phyloP scores from a whole-genome alignment of 2,113 vertebrate species.

The Limanda limanda region DNA sequence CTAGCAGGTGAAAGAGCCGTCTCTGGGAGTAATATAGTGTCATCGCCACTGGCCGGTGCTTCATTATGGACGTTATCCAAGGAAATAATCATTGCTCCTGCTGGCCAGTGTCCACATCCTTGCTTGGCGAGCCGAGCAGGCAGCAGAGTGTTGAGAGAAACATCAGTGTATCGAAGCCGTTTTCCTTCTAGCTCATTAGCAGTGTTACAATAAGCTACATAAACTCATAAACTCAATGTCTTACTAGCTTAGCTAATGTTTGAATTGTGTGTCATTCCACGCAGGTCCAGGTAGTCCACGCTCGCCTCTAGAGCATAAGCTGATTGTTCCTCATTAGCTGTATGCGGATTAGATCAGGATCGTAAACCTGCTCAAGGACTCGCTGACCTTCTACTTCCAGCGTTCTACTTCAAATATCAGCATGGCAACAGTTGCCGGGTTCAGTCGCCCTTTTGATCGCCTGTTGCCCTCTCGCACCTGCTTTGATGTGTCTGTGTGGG shows the following conservation, averaged over 20 bases:
- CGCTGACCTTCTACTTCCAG: slow-evolving; percentile 19
- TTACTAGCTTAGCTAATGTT: not conserved
- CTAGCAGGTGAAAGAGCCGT: slow-evolving; percentile 32
- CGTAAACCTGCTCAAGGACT: slow-evolving; percentile 53
- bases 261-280: not conserved
- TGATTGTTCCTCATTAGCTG: slow-evolving; percentile 53
- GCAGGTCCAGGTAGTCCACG: not conserved
- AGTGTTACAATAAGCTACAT: too few relatives aligned
- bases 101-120: slow-evolving; percentile 32
- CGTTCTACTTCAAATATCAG: slow-evolving; percentile 30
- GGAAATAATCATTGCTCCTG: slow-evolving; percentile 33
- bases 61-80: slow-evolving; percentile 49
- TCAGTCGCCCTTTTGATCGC: slow-evolving; percentile 11
- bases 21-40: slow-evolving; percentile 17
- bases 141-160: not conserved
- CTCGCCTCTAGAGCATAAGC: slow-evolving; percentile 36
- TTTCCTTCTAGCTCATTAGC: not conserved
- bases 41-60: slow-evolving; percentile 11
- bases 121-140: slow-evolving; percentile 9
- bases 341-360: slow-evolving; percentile 44
- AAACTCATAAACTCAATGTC: not conserved
- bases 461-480: slow-evolving; percentile 32
- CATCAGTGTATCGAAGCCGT: not conserved
- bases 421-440: slow-evolving; percentile 26
- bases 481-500: slow-evolving; percentile 25